Base-by-base conservation (phyloP, 2,888 invertebrate genomes). In the Alcis repandata region DNA sequence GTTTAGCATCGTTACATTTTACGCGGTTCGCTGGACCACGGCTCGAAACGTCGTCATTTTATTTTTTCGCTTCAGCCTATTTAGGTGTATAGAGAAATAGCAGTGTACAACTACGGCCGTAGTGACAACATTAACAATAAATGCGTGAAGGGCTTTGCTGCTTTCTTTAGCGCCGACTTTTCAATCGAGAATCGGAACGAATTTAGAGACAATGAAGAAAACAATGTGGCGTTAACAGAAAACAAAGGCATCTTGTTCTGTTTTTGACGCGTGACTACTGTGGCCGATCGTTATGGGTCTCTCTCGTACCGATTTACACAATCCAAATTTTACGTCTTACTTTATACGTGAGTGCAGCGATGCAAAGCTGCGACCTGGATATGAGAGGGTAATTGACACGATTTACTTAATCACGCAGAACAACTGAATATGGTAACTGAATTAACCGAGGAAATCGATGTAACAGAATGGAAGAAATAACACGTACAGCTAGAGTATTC, bases 311-410 rank as follows among this genome's bases (percentile, higher is more conserved):
- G 68, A 73, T 70, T 61, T 72, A 36, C 73, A 78, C 76, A 78
- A 82, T 83, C 73, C 68, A 67, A 74, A 73, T 69, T 69, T 61
- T 73, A 75, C 73, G 75, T 77, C 75, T 72, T 67, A 68, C 76
- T 54, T 48, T 57, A 56, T 43, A 80, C 81, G 84, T 82, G 80
- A 76, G 75, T 62, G 75, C 78, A 72, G 65, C 74, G 74, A 74
- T 75, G 81, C 82, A 80, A 76, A 76, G 75, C 78, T 75, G 74
- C 68, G 71, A 74, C 77, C 74, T 72, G 45, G 41, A 59, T 59
- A 53, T 53, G 54, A 58, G 45, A 45, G 45, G n/a, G 52, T 20
- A 46, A 63, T 58, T 63, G 57, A 57, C 51, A 57, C 17, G 32
- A 49, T 62, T 56, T 56, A 48, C 17, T 56, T 45, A 45, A 56